Conservation (phyloP, 2,113 vertebrate genomes). For the Oriolus oriolus region DNA sequence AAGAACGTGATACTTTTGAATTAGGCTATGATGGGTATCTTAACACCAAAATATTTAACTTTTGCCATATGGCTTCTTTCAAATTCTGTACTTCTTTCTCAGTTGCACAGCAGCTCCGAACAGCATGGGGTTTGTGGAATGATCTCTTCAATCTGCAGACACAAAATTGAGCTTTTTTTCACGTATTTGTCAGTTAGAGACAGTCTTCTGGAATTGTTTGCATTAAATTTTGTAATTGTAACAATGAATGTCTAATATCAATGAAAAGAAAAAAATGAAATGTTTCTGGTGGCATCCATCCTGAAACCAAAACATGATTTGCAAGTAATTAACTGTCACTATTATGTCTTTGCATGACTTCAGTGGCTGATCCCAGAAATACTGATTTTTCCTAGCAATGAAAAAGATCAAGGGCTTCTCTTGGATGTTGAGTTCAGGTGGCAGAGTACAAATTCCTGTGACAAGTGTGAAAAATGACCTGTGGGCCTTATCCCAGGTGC, state of each 20-base stretch:
- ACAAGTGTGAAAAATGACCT: not conserved
- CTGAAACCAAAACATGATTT: not conserved
- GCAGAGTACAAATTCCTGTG: not conserved
- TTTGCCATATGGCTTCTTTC: not conserved
- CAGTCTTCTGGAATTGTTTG: not conserved
- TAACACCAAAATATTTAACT: not conserved
- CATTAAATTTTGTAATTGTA: not conserved
- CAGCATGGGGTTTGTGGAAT: not conserved
- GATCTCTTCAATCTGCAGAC: not conserved
- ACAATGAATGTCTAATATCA: not conserved
- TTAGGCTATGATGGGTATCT: not conserved
- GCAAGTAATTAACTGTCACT: not conserved
- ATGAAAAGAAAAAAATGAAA: not conserved
- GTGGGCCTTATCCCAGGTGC: not conserved
- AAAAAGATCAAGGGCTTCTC: not conserved
- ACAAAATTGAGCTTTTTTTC: not conserved
- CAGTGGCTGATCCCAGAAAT: not conserved
- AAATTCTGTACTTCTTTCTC: not conserved
- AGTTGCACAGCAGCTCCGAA: not conserved
- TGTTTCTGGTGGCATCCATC: not conserved
- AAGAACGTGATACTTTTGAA: not conserved
- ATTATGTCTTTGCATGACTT: not conserved
- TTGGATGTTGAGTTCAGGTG: not conserved
- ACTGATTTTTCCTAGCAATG: not conserved
- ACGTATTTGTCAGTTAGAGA: not conserved